Evolutionary conservation across 2,113 vertebrate genomes (phyloP), one percentile per base, ranked within the genome.

Genomic region (Promerops cafer): DNA sequence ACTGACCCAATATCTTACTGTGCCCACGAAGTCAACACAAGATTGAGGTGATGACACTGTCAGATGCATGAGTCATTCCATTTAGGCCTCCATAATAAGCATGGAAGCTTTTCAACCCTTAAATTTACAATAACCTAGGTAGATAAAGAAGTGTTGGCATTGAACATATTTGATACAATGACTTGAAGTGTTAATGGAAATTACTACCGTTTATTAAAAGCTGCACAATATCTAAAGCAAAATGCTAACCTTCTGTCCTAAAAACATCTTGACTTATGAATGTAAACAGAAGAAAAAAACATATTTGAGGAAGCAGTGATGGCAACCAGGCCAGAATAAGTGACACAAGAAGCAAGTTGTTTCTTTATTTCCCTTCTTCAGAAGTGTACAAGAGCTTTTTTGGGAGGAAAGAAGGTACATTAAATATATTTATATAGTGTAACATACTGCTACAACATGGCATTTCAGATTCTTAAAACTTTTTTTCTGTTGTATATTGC

Each of bases 321-420:
- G 13, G 30, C 45, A 88, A 64, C 18, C 7, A 90, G 19, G 18
- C 11, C 71, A 75, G 16, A 87, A 27, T 21, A 85, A 72, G 17
- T 47, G 53, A 77, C 5, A 65, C 14, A 74, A 74, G 31, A 30
- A 71, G 19, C 20, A 89, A 91, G 13, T 11, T 0, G 52, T 24
- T 77, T 76, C n/a, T 64, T 69, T 9, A 30, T 33, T 56, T 54
- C 22, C 27, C n/a, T 88, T 75, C 16, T 66, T 75, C 40, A 42
- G 11, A 80, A 75, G 20, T 4, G 2, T n/a, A 44, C 4, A 78
- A 66, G 11, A 74, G 6, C 11, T 35, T 35, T 44, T 53, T 12
- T 4, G 0, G 0, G 2, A 8, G 4, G 11, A 11, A 17, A 52
- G 3, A 13, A 84, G 28, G 12, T 20, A 47, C 4, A 72, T 52